Evolutionary conservation across 2,113 vertebrate genomes (phyloP).

Genomic region (Elephas maximus): DNA sequence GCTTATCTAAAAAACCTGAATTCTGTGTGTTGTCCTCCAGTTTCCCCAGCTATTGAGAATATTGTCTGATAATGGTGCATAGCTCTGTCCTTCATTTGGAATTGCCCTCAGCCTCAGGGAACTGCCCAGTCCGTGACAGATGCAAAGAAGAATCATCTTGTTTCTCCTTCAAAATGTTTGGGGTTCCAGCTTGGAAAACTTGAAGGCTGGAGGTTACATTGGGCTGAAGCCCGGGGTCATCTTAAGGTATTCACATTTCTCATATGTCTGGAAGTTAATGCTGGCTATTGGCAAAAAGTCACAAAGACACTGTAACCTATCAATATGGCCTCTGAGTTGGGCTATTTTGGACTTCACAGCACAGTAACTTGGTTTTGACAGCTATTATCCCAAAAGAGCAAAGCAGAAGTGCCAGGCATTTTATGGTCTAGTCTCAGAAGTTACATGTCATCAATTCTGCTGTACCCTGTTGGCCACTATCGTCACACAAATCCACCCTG

Average conservation of each 20-base stretch:
- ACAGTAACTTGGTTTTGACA: not conserved
- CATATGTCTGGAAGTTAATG: not conserved
- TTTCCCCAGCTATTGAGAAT: not conserved
- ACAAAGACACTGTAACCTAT: not conserved
- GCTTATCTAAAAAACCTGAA: not conserved
- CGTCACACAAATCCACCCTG: not conserved
- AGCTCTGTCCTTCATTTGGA: not conserved
- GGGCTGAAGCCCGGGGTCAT: not conserved
- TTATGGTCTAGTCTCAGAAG: constrained; percentile 5
- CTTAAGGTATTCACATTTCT: not conserved
- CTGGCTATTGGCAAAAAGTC: not conserved
- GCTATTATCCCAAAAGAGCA: not conserved
- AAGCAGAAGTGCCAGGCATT: not conserved
- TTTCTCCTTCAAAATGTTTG: not conserved
- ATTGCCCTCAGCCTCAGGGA: not conserved
- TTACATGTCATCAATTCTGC: not conserved
- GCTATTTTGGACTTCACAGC: not conserved
- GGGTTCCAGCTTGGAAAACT: not conserved
- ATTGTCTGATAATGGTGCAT: not conserved
- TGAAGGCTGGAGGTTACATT: not conserved
- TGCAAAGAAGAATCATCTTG: not conserved
- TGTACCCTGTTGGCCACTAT: not conserved
- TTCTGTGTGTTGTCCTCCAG: not conserved
- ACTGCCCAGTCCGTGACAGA: not conserved
- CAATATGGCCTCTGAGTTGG: not conserved